A percentile compares a stretch with the other conserved stretches of the same genome.
phyloP scores from a whole-genome alignment of 1,140 invertebrate species.

The Cherax destructor region DNA sequence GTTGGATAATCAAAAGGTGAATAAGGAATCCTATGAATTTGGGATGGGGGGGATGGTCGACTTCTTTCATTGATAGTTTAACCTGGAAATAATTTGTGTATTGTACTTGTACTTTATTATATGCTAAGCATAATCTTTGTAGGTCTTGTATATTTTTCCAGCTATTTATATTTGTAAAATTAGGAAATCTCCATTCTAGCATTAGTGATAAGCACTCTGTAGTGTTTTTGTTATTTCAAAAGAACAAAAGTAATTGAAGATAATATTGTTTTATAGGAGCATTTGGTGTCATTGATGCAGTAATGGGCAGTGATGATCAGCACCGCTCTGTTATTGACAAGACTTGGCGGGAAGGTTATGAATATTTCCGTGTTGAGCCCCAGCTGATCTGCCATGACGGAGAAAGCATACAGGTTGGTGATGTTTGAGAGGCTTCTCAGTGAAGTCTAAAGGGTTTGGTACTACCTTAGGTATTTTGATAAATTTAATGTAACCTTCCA shows the following conservation, averaged over 20 bases:
- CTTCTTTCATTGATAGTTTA: too few relatives aligned
- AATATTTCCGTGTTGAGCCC: conserved; percentile 87
- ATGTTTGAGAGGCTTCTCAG: neutral
- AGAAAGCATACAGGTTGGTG: conserved; percentile 90
- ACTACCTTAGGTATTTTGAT: neutral
- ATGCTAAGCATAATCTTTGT: too few relatives aligned
- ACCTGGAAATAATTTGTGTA: too few relatives aligned
- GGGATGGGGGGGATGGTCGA: too few relatives aligned
- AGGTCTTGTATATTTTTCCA: too few relatives aligned
- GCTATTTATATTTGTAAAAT: too few relatives aligned
- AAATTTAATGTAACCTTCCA: neutral
- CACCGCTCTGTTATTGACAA: conserved; percentile 82
- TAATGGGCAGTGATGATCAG: conserved; percentile 74
- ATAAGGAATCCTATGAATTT: too few relatives aligned
- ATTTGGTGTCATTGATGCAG: conserved; percentile 70
- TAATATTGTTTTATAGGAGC: conserved; percentile 41
- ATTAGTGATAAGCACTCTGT: too few relatives aligned
- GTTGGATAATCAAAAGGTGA: too few relatives aligned
- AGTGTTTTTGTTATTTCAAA: too few relatives aligned
- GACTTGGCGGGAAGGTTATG: conserved; percentile 86
- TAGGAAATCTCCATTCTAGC: too few relatives aligned
- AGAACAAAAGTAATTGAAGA: neutral
- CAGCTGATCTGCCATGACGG: conserved; percentile 91
- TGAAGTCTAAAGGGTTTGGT: neutral
- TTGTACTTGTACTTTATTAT: too few relatives aligned